Percentiles rank a stretch among this genome's conserved stretches.
Evolutionary conservation across 1,140 invertebrate species (phyloP).

Genomic region (Caenorhabditis inopinata): DNA sequence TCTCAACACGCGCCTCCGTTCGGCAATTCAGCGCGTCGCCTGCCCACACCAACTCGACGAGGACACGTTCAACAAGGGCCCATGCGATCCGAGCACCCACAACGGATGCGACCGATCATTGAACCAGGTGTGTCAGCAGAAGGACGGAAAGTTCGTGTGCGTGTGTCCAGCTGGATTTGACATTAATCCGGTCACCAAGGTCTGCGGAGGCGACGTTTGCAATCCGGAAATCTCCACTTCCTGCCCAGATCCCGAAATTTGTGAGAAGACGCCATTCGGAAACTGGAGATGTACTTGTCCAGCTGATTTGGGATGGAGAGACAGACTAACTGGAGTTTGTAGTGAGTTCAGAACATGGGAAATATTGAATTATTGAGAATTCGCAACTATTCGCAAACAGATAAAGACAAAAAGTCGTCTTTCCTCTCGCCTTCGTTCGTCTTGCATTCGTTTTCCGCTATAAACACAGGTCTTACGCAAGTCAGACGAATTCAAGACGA

Average conservation of each 20-base stretch:
- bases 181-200: conserved; percentile 60
- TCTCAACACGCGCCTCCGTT: conserved; percentile 63
- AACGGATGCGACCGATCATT: conserved; percentile 61
- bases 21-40: conserved; percentile 61
- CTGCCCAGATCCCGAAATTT: conserved; percentile 52
- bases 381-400: too few species aligned
- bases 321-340: conserved; percentile 57
- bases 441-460: too few species aligned
- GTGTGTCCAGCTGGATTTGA: conserved; percentile 57
- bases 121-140: conserved; percentile 58
- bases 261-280: conserved; percentile 58
- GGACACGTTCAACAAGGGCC: conserved; percentile 30
- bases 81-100: conserved; percentile 58
- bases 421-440: too few species aligned
- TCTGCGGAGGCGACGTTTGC: conserved; percentile 64
- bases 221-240: conserved; percentile 57
- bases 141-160: conserved; percentile 53
- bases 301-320: conserved; percentile 51
- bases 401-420: too few species aligned
- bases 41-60: conserved; percentile 53
- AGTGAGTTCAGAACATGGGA: conserved; percentile 40
- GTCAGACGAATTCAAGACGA: too few species aligned
- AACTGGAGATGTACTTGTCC: conserved; percentile 63
- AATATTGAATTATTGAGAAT: too few species aligned
- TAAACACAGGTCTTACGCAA: too few species aligned